Evolutionary conservation across 2,888 invertebrate species (phyloP), one percentile per base, ranked within the genome.

Genomic region (Sepiola atlantica): DNA sequence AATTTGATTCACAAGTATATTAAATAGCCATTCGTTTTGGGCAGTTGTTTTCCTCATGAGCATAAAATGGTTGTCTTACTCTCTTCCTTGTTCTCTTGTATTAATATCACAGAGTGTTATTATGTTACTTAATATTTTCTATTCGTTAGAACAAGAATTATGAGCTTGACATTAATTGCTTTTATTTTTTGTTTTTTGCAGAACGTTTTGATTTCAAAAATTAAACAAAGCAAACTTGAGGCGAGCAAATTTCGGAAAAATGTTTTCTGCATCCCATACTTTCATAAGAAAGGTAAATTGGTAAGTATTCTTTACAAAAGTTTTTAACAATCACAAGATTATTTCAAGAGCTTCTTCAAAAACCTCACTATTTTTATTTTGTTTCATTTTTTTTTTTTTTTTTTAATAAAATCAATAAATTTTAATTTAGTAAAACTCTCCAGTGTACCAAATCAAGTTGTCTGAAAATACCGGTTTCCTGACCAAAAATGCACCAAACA

Each of bases 211-310:
- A 14, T 14, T 16, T n/a, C 16, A 32, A 77, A n/a, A 77, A 77
- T 77, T 32, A 77, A 77, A 77, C n/a, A n/a, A 32, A 32, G n/a
- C 14, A 77, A 32, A 77, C 14, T 32, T n/a, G 77, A 77, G 4
- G 4, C 16, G 16, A 32, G 12, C 32, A 77, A 32, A 77, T 18
- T 16, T 16, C 16, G 77, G 12, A 77, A 77, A 77, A 77, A 77
- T 77, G 77, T 77, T n/a, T 77, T 77, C 77, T 77, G n/a, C 77
- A n/a, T 77, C 16, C 77, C 77, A 77, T 77, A 77, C 77, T 77
- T 77, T 18, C 77, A 77, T 77, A 77, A 32, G 77, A 77, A 77
- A n/a, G n/a, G n/a, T 14, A n/a, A 32, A 12, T 14, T 10, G 77
- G 77, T 77, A 77, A 77, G 77, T 16, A 77, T 77, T n/a, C n/a